phyloP scores from a whole-genome alignment of 2,888 invertebrate genomes.

The Alloscopus bannaensis region DNA sequence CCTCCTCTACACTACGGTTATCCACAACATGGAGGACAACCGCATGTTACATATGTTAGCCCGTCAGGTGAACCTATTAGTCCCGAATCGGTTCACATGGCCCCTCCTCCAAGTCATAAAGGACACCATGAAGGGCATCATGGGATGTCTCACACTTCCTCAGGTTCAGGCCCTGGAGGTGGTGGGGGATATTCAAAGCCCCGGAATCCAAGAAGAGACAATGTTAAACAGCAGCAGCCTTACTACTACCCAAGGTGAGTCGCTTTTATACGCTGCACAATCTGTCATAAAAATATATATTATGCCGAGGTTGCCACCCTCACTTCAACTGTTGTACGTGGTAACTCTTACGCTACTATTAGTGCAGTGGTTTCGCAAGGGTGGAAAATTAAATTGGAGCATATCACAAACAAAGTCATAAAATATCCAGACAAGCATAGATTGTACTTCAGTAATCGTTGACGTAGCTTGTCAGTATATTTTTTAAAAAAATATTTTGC shows the following conservation, averaged over 20 bases:
- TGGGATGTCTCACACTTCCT: conserved; percentile 48
- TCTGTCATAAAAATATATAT: conserved; percentile 2
- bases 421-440: too few species aligned
- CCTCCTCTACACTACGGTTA: conserved; percentile 64
- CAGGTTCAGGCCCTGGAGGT: conserved; percentile 44
- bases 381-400: too few species aligned
- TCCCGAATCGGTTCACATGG: conserved; percentile 56
- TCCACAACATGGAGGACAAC: conserved; percentile 61
- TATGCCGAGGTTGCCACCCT: too few species aligned
- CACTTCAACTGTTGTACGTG: too few species aligned
- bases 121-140: conserved; percentile 65
- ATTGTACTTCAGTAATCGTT: too few species aligned
- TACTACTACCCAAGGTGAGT: conserved; percentile 58
- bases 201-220: conserved; percentile 45
- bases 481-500: too few species aligned
- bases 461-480: too few species aligned
- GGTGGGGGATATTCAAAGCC: conserved; percentile 40
- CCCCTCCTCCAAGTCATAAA: conserved; percentile 58
- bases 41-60: conserved; percentile 60
- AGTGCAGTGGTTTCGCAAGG: too few species aligned
- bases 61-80: conserved; percentile 45
- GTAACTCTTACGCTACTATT: too few species aligned
- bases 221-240: conserved; percentile 55
- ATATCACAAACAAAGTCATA: too few species aligned
- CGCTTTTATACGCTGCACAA: background rate